A percentile compares a stretch with the other conserved stretches of the same genome.
Evolutionary conservation across 1,140 invertebrate species (phyloP).

Genomic region (Pectinophora gossypiella): DNA sequence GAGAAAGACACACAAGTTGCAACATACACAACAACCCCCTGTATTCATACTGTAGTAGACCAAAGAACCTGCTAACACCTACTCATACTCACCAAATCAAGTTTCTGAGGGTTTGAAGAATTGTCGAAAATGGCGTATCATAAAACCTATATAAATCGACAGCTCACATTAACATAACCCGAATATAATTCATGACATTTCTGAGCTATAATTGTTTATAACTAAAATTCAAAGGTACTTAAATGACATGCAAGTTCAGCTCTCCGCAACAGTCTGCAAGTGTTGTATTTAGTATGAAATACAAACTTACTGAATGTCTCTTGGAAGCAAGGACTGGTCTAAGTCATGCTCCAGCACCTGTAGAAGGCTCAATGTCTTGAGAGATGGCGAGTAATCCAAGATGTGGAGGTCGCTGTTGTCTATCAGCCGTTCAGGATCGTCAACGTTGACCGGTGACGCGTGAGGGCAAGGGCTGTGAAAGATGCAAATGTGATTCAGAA

Average conservation of each 20-base stretch:
- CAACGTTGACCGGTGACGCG: slow-evolving; percentile 24
- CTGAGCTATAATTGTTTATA: neutral
- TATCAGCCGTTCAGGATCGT: slow-evolving; percentile 68
- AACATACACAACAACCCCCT: too few species aligned
- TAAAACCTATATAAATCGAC: too few species aligned
- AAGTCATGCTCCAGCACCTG: slow-evolving; percentile 79
- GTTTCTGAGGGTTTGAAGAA: too few species aligned
- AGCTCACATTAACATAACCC: too few species aligned
- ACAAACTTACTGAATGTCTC: slow-evolving; percentile 77
- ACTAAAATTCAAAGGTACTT: slow-evolving; percentile 3
- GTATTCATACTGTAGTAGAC: too few species aligned
- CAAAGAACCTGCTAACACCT: too few species aligned
- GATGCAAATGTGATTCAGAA: neutral
- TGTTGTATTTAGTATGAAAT: too few species aligned
- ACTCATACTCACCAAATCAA: too few species aligned
- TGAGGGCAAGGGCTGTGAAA: slow-evolving; percentile 42
- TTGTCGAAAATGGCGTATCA: too few species aligned
- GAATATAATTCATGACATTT: neutral
- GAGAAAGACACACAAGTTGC: too few species aligned
- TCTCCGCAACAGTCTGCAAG: too few species aligned
- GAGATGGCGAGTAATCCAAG: slow-evolving; percentile 83
- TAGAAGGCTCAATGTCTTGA: slow-evolving; percentile 82
- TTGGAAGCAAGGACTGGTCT: slow-evolving; percentile 78
- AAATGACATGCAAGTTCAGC: too few species aligned
- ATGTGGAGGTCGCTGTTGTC: slow-evolving; percentile 88